Base-by-base conservation (phyloP, 2,888 invertebrate genomes). In the Drosophila austrosaltans region DNA sequence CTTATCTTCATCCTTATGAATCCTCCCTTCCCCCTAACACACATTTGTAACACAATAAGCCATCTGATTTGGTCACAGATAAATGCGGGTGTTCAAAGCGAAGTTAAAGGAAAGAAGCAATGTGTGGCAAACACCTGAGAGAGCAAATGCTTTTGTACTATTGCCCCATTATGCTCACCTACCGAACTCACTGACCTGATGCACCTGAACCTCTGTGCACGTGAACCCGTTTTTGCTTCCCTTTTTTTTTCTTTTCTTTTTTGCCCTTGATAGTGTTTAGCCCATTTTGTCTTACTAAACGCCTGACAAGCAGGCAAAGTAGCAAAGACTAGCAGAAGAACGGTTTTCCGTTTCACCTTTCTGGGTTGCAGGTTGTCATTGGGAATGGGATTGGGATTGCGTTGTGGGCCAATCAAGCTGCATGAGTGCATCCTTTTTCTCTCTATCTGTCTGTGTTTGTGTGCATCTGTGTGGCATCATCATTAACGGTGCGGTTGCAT, bases 321-420 rank as follows among this genome's bases (percentile, higher is more conserved):
- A 78, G 48, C 12, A 48, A 48, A 48, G 48, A 48, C 48, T 48
- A 48, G 22, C 10, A 48, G 25, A 48, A 75, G 75, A 79, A 78
- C 36, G 72, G 78, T 63, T 63, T 81, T 77, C 77, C 63, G 36
- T 57, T 57, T 57, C 22, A 57, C 57, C 36, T 65, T 39, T 69
- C 78, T 48, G 1, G 48, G 3, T 30, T 16, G 16, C 16, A 16
- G 48, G 10, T 48, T 48, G 48, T 48, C 48, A 48, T 48, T 48
- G 48, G 48, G 10, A 48, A 48, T 48, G 48, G 48, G 16, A 48
- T 25, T 25, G 20, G 56, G 56, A 54, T 36, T 57, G 56, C 56
- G 32, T 22, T 57, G 56, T 57, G 32, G 87, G 84, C 76, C 84
- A 89, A 85, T 89, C 85, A 87, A 87, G 82, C 85, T 89, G 84